These are phyloP conservation scores for Platyscapa corneri DNA, from an alignment of 1,140 invertebrate genomes.

Conservation along the genomic window DNA sequence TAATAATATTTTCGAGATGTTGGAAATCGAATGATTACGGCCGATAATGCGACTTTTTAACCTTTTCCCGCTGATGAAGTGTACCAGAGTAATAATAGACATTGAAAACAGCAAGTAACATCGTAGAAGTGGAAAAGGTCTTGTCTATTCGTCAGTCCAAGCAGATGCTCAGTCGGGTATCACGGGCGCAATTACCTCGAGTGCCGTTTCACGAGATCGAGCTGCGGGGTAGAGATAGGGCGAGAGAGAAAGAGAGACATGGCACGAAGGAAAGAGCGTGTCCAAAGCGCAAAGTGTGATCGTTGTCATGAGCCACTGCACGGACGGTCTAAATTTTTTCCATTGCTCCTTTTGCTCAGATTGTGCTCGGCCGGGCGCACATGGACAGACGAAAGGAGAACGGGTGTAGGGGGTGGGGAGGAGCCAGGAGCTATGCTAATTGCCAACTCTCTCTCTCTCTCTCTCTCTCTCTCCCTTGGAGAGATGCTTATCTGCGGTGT, in stretches of 20 bases:
- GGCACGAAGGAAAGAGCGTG: not conserved
- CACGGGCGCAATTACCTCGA: not conserved
- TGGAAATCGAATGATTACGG: too few species aligned
- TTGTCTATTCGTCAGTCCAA: not conserved
- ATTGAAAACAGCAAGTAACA: not conserved
- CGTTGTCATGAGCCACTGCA: not conserved
- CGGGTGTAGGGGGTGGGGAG: not conserved
- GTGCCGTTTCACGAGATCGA: not conserved
- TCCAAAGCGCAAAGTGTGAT: not conserved
- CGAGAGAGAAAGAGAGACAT: not conserved
- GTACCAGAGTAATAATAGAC: not conserved
- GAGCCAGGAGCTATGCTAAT: slow-evolving; percentile 42
- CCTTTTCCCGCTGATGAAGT: not conserved
- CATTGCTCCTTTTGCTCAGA: not conserved
- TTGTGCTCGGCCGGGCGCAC: too few species aligned
- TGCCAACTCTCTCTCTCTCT: slow-evolving; percentile 17
- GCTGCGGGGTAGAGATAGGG: not conserved
- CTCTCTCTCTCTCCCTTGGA: not conserved
- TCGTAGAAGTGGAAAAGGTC: not conserved
- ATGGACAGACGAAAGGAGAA: not conserved
- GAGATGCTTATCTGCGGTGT: slow-evolving; percentile 8
- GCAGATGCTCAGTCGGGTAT: not conserved
- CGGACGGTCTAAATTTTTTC: not conserved
- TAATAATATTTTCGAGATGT: too few species aligned
- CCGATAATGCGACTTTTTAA: not conserved